Evolutionary conservation across 2,797 vertebrate species (phyloP).

Genomic region (Euthynnus affinis): DNA sequence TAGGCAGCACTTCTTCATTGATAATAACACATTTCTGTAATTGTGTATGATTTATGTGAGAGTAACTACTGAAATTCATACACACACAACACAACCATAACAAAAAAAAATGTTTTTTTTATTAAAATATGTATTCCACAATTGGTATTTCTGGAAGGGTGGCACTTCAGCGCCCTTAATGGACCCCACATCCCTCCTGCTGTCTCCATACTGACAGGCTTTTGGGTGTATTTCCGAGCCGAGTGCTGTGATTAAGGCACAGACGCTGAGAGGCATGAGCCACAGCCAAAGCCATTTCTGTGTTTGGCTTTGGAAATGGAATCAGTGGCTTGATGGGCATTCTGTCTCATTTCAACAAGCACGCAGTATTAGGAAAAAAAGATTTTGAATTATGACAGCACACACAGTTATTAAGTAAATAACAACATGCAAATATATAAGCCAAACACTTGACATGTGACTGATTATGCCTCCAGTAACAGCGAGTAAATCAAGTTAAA

Average conservation of each 20-base stretch:
- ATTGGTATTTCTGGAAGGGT: too few relatives aligned
- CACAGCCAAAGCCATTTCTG: slow-evolving; percentile 41
- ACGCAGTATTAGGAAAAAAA: slow-evolving; percentile 20
- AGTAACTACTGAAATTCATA: too few relatives aligned
- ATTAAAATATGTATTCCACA: too few relatives aligned
- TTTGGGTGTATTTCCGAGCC: slow-evolving; percentile 30
- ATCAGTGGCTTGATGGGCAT: slow-evolving; percentile 35
- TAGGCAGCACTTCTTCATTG: too few relatives aligned
- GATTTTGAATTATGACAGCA: slow-evolving; percentile 34
- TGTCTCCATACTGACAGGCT: too few relatives aligned
- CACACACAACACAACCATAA: too few relatives aligned
- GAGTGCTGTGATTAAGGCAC: slow-evolving; percentile 40
- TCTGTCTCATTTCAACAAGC: slow-evolving; percentile 44
- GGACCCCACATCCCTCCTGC: too few relatives aligned
- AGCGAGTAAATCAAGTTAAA: slow-evolving; percentile 18
- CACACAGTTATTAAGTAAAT: slow-evolving; percentile 42
- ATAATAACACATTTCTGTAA: too few relatives aligned
- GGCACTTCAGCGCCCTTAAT: too few relatives aligned
- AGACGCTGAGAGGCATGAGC: slow-evolving; percentile 46
- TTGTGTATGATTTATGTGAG: too few relatives aligned
- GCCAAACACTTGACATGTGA: slow-evolving; percentile 18
- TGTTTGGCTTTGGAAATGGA: slow-evolving; percentile 41
- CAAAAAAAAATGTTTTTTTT: too few relatives aligned
- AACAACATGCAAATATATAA: slow-evolving; percentile 39
- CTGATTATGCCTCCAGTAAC: slow-evolving; percentile 9